A percentile compares a stretch with the other conserved stretches of the same genome.
Evolutionary conservation across 2,888 invertebrate species (phyloP).

Genomic region (Conistra vaccinii): DNA sequence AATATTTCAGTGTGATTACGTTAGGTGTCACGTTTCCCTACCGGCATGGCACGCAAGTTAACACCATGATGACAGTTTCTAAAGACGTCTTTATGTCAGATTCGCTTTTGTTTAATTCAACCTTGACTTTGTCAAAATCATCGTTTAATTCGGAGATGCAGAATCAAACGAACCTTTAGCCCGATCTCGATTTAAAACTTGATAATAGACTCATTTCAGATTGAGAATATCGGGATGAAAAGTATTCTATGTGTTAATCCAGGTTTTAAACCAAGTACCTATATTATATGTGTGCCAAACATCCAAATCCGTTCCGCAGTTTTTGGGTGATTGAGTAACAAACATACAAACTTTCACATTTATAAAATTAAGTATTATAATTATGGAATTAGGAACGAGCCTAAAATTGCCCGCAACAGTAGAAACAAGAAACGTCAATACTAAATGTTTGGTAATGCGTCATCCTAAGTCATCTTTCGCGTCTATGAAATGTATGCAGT

Average conservation of each 20-base stretch:
- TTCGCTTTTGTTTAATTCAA: constrained; percentile 20
- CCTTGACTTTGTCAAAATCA: background rate
- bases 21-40: constrained; percentile 31
- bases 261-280: too few relatives aligned
- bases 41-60: constrained; percentile 14
- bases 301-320: too few relatives aligned
- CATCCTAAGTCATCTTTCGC: background rate
- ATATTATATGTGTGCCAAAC: too few relatives aligned
- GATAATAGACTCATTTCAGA: background rate
- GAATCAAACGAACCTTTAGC: background rate
- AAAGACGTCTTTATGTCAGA: background rate
- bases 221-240: too few relatives aligned
- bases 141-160: background rate
- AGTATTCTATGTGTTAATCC: too few relatives aligned
- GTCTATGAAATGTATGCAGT: background rate
- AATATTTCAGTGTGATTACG: constrained; percentile 42
- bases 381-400: too few relatives aligned
- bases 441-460: background rate
- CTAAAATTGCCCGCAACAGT: background rate
- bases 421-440: background rate
- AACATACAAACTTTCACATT: too few relatives aligned
- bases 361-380: too few relatives aligned
- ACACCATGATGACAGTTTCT: background rate
- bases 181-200: background rate
- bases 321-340: too few relatives aligned